These are phyloP conservation scores for Tipula unca DNA, from an alignment of 2,888 invertebrate genomes.

Conservation along the genomic window DNA sequence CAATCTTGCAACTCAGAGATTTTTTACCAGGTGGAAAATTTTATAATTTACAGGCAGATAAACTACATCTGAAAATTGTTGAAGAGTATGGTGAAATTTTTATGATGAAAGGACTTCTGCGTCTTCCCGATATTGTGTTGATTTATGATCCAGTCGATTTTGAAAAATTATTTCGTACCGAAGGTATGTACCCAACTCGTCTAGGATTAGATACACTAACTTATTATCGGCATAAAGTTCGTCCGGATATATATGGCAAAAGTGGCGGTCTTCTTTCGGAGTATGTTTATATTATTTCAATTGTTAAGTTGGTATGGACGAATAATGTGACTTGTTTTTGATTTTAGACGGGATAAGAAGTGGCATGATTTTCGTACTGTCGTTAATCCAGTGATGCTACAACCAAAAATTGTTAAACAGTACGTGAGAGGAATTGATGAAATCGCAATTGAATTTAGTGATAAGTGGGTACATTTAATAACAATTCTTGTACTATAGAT, in stretches of 20 bases:
- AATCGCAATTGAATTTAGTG: conserved; percentile 38
- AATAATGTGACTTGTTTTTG: too few species aligned
- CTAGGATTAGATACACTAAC: conserved; percentile 18
- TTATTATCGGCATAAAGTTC: conserved; percentile 20
- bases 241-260: conserved; percentile 28
- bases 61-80: not conserved
- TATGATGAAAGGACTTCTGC: conserved; percentile 21
- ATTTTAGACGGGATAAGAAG: conserved; percentile 38
- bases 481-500: too few species aligned
- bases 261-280: conserved; percentile 30
- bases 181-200: conserved; percentile 23
- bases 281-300: too few species aligned
- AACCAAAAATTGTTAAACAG: conserved; percentile 47
- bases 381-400: conserved; percentile 55
- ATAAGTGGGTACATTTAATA: conserved; percentile 28
- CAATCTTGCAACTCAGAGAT: conserved; percentile 25
- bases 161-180: conserved; percentile 22
- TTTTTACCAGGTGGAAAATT: conserved; percentile 33
- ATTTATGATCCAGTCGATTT: conserved; percentile 22
- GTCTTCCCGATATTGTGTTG: conserved; percentile 21
- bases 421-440: conserved; percentile 44
- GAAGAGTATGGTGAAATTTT: conserved; percentile 22
- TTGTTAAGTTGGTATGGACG: too few species aligned
- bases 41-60: too few species aligned
- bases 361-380: conserved; percentile 58